Evolutionary conservation across 2,888 invertebrate genomes (phyloP).

Genomic region (Pandemis corylana): DNA sequence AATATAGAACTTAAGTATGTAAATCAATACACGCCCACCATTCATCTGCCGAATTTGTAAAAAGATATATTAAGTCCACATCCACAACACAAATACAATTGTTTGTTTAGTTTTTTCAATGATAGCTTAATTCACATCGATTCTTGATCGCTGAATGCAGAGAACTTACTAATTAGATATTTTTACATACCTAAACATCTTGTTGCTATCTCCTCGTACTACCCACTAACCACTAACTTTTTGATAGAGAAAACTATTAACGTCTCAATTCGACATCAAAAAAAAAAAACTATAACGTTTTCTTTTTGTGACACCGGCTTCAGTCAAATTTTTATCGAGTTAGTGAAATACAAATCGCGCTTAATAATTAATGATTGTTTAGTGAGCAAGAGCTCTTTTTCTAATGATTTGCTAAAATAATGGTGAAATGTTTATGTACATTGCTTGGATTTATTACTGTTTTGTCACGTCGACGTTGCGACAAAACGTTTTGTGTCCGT

Average conservation of each 20-base stretch:
- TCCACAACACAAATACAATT: constrained; percentile 21
- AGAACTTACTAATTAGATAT: constrained; percentile 1
- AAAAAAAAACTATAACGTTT: too few species aligned
- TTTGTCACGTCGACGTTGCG: constrained; percentile 5
- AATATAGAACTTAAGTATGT: constrained; percentile 29
- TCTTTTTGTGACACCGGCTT: too few species aligned
- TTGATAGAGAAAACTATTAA: neutral
- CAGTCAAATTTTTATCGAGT: neutral
- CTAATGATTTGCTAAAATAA: neutral
- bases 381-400: neutral
- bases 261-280: neutral
- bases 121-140: constrained; percentile 28
- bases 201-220: neutral
- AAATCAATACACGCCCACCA: constrained; percentile 41
- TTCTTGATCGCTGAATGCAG: constrained; percentile 2
- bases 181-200: constrained; percentile 6
- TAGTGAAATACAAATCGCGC: neutral
- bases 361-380: too few species aligned
- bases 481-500: constrained; percentile 34
- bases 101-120: constrained; percentile 31
- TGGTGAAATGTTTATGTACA: neutral
- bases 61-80: constrained; percentile 22
- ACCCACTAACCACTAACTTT: neutral
- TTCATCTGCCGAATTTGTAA: constrained; percentile 33
- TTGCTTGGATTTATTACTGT: neutral